A percentile compares a stretch with the other conserved stretches of the same genome.
Evolutionary conservation across 1,140 invertebrate species (phyloP).

Genomic region (Amyelois transitella): DNA sequence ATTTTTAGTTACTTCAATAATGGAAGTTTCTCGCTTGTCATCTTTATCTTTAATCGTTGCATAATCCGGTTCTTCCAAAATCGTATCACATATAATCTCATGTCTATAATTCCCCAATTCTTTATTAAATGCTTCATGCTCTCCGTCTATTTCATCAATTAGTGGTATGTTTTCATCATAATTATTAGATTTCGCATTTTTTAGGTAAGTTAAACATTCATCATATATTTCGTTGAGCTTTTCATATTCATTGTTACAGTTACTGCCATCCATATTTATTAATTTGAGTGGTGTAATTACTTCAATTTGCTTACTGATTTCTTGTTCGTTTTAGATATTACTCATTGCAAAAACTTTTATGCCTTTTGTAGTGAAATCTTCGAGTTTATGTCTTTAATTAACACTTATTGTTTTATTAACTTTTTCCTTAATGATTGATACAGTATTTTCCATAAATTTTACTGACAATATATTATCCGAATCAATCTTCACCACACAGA

Average conservation of each 20-base stretch:
- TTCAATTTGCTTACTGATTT: too few relatives aligned
- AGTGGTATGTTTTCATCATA: neutral
- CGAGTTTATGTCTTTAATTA: too few relatives aligned
- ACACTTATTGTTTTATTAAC: too few relatives aligned
- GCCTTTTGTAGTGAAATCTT: too few relatives aligned
- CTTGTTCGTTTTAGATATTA: too few relatives aligned
- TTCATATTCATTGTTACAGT: conserved; percentile 34
- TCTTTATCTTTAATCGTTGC: conserved; percentile 37
- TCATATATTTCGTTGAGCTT: conserved; percentile 56
- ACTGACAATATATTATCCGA: too few relatives aligned
- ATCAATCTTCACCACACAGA: too few relatives aligned
- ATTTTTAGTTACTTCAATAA: conserved; percentile 6
- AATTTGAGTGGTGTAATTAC: too few relatives aligned
- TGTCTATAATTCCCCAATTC: neutral
- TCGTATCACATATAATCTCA: neutral
- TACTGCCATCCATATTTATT: too few relatives aligned
- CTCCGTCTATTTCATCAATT: conserved; percentile 1
- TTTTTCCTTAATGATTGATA: too few relatives aligned
- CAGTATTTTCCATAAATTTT: neutral
- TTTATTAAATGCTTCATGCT: conserved; percentile 16
- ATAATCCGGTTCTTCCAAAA: conserved; percentile 23
- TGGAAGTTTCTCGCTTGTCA: neutral
- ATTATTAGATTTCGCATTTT: conserved; percentile 18
- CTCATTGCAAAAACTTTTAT: too few relatives aligned
- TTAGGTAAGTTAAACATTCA: conserved; percentile 56